phyloP scores from a whole-genome alignment of 2,797 vertebrate species.

The Typhlichthys eigenmanni region DNA sequence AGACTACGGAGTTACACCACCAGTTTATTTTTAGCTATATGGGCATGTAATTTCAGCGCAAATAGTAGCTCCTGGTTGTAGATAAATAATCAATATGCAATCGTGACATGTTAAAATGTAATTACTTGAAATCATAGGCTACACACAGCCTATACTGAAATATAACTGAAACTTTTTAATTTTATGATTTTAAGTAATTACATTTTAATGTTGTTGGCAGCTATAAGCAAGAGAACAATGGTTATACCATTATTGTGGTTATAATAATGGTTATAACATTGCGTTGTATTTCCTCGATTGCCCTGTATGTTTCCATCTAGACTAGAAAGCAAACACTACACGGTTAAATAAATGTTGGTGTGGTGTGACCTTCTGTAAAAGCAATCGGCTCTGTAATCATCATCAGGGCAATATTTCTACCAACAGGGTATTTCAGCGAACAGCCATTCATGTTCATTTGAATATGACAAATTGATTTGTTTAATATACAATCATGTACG shows the following conservation, averaged over 20 bases:
- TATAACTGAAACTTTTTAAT: no score
- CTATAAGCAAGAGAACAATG: no score
- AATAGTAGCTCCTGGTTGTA: no score
- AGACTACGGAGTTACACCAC: no score
- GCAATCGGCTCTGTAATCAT: constrained; percentile 17
- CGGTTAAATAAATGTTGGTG: constrained; percentile 31
- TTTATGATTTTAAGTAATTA: no score
- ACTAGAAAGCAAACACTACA: constrained; percentile 23
- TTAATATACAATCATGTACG: background rate
- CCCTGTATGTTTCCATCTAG: constrained; percentile 6
- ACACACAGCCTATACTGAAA: no score
- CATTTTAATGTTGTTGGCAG: no score
- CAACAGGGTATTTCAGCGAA: background rate
- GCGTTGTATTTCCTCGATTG: background rate
- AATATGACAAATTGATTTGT: background rate
- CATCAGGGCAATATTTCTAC: constrained; percentile 1
- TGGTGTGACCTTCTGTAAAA: constrained; percentile 14
- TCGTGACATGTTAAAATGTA: no score
- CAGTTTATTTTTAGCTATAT: no score
- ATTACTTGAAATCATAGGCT: no score
- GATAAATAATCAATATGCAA: no score
- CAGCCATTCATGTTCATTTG: constrained; percentile 16
- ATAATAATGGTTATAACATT: constrained; percentile 20
- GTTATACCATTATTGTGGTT: background rate
- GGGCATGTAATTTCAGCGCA: no score